Evolutionary conservation across 1,140 invertebrate species (phyloP).

Genomic region (Drosophila grimshawi): DNA sequence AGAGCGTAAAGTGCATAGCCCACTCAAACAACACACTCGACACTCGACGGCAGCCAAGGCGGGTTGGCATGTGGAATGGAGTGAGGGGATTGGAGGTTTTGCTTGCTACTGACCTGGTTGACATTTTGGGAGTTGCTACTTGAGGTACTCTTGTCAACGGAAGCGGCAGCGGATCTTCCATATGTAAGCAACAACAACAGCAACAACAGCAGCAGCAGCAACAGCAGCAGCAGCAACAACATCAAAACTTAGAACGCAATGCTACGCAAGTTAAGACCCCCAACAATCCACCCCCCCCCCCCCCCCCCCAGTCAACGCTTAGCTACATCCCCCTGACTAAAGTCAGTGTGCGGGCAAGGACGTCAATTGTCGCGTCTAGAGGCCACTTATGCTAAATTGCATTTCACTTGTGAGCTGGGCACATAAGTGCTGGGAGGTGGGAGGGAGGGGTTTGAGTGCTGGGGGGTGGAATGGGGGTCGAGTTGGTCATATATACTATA

Average conservation of each 20-base stretch:
- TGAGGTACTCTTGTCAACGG: slow-evolving; percentile 31
- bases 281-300: neutral
- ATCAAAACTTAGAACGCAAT: too few species aligned
- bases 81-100: neutral
- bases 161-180: slow-evolving; percentile 72
- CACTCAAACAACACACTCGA: slow-evolving; percentile 81
- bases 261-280: neutral
- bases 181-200: slow-evolving; percentile 62
- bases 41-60: slow-evolving; percentile 40
- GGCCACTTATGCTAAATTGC: slow-evolving; percentile 76
- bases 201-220: neutral
- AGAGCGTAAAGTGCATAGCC: slow-evolving; percentile 68
- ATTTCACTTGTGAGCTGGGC: slow-evolving; percentile 61
- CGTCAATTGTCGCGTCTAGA: slow-evolving; percentile 77
- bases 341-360: slow-evolving; percentile 21
- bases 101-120: slow-evolving; percentile 34
- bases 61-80: too few species aligned
- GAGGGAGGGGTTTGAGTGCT: neutral
- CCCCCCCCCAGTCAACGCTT: too few species aligned
- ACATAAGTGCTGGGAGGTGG: neutral
- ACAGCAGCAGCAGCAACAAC: neutral
- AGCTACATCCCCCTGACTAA: too few species aligned
- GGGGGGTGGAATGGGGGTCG: neutral
- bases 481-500: neutral
- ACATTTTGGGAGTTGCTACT: slow-evolving; percentile 51